Conservation (phyloP, 2,888 invertebrate genomes). For the Meiosimyza decipiens region DNA sequence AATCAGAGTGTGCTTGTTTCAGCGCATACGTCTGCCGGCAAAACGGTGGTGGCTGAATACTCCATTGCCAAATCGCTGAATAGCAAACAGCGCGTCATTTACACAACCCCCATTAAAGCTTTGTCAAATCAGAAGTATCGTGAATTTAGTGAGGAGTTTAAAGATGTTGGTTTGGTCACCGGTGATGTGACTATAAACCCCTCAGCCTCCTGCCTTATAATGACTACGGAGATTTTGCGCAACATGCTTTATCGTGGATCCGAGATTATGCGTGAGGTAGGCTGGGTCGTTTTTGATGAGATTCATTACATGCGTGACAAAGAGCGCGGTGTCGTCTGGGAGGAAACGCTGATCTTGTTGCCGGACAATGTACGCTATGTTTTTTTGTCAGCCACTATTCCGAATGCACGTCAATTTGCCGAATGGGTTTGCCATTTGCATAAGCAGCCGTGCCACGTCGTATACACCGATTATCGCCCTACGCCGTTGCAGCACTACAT, state of each 20-base stretch:
- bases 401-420: slow-evolving; percentile 96
- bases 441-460: slow-evolving; percentile 97
- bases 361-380: slow-evolving; percentile 99
- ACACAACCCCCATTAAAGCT: slow-evolving; percentile 99
- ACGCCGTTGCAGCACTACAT: slow-evolving; percentile 98
- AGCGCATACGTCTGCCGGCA: slow-evolving; percentile 99
- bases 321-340: slow-evolving; percentile 98
- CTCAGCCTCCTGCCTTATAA: slow-evolving; percentile 95
- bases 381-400: slow-evolving; percentile 98
- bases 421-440: slow-evolving; percentile 96
- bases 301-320: slow-evolving; percentile 99
- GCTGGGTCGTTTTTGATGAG: slow-evolving; percentile 99
- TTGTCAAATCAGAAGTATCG: slow-evolving; percentile 99
- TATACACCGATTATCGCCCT: slow-evolving; percentile 98
- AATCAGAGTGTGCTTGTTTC: slow-evolving; percentile 98
- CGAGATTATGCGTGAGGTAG: slow-evolving; percentile 98
- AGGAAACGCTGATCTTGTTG: slow-evolving; percentile 94
- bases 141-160: slow-evolving; percentile 96
- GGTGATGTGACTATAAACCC: slow-evolving; percentile 99
- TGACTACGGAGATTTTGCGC: slow-evolving; percentile 99
- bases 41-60: slow-evolving; percentile 98
- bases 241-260: slow-evolving; percentile 99
- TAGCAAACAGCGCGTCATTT: slow-evolving; percentile 97
- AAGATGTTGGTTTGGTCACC: slow-evolving; percentile 97
- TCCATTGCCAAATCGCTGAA: slow-evolving; percentile 94